Evolutionary conservation across 2,888 invertebrate species (phyloP), one percentile per base, ranked within the genome.

Genomic region (Macrostomum cliftonense): DNA sequence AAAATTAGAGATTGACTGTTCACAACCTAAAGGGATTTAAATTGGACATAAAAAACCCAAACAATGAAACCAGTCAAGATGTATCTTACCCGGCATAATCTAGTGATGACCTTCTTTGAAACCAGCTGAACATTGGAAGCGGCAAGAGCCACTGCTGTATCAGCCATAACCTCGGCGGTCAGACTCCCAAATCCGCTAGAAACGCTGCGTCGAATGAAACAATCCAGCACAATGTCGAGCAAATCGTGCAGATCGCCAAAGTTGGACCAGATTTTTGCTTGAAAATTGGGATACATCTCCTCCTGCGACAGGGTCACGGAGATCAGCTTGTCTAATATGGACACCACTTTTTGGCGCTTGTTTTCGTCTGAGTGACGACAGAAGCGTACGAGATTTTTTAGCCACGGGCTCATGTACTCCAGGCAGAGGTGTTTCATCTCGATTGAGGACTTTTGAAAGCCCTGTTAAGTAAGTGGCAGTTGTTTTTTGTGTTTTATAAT

Each of bases 381-480:
- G 72, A 93, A 93, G 67, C 84, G 79, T 0, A 88, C 87, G 38
- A 93, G 76, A 73, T 95, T 95, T 12, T 88, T 83, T 2, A 95
- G 73, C 95, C 95, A 95, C 0, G 93, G 93, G 0, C 93, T 93
- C 85, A 95, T 95, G 64, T 95, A 95, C 65, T 95, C 93, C 43
- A 95, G 74, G 65, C 93, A 95, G 59, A 95, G 79, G 76, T 95
- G 93, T 63, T 95, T 95, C 58, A 95, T 71, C 67, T 93, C 93
- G 55, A 93, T 95, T 20, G 83, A 87, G 1, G 91, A 91, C 12
- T 83, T 82, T 53, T 86, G 77, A 70, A 93, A 95, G 45, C 93
- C 93, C 73, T 82, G 82, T 28, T 28, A 28, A 28, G 4, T 28
- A 28, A 28, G n/a, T n/a, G n/a, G n/a, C n/a, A n/a, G n/a, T n/a